These are phyloP conservation scores for Stictonetta naevosa DNA, from an alignment of 2,113 vertebrate genomes.

Conservation along the genomic window DNA sequence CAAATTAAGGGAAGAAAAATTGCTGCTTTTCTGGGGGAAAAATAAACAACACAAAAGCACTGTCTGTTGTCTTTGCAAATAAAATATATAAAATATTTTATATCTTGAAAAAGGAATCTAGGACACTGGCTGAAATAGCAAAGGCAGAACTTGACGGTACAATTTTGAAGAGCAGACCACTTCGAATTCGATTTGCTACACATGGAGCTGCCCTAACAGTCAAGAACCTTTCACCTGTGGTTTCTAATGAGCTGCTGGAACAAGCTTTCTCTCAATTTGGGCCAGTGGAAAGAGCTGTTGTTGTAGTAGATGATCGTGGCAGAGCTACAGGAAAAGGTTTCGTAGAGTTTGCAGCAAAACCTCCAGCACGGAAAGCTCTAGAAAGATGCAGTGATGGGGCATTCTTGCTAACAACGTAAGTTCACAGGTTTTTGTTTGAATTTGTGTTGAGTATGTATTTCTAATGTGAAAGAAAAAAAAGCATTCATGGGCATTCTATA, in stretches of 20 bases:
- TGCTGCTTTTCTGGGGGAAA: fast-evolving
- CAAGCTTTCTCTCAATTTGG: constrained; percentile 96
- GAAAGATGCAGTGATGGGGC: constrained; percentile 95
- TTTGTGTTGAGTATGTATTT: neutral
- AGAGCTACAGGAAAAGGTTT: constrained; percentile 93
- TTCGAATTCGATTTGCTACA: constrained; percentile 93
- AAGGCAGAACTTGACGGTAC: constrained; percentile 96
- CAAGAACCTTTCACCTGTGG: constrained; percentile 91
- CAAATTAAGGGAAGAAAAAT: neutral
- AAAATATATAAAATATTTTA: constrained; percentile 36
- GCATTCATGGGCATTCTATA: neutral
- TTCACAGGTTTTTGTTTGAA: constrained; percentile 27
- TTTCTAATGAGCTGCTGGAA: constrained; percentile 97
- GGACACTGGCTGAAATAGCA: constrained; percentile 95
- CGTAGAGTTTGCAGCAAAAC: constrained; percentile 95
- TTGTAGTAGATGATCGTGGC: constrained; percentile 94
- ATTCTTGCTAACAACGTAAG: constrained; percentile 95
- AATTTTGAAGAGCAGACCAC: constrained; percentile 89
- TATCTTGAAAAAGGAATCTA: constrained; percentile 88
- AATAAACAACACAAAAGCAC: neutral
- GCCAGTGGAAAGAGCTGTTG: constrained; percentile 92
- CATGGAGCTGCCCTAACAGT: constrained; percentile 92
- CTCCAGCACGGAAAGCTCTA: constrained; percentile 92
- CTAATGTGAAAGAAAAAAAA: neutral
- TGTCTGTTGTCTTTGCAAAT: neutral